phyloP scores from a whole-genome alignment of 2,797 vertebrate genomes.

The Hozukius guyotensis region DNA sequence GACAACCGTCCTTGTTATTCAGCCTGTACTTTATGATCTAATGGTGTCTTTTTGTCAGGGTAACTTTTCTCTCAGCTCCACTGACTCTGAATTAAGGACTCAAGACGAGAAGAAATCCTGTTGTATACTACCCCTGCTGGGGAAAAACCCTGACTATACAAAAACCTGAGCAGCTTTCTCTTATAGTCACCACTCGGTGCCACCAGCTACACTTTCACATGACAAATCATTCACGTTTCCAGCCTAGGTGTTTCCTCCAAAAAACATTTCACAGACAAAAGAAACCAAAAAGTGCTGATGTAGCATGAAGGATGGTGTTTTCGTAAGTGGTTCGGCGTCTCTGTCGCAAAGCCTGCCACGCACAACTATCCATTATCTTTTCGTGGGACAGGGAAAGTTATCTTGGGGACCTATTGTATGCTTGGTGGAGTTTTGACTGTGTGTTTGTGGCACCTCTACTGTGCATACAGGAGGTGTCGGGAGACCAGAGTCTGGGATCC shows the following conservation, averaged over 20 bases:
- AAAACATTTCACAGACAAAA: constrained; percentile 66
- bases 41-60: constrained; percentile 7
- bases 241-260: constrained; percentile 69
- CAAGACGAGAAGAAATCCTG: constrained; percentile 4
- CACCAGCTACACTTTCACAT: constrained; percentile 53
- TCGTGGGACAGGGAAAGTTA: constrained; percentile 77
- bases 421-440: constrained; percentile 72
- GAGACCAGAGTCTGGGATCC: constrained; percentile 78
- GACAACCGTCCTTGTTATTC: constrained; percentile 2
- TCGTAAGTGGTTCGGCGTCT: constrained; percentile 72
- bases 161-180: constrained; percentile 35
- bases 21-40: constrained; percentile 13
- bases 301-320: constrained; percentile 74
- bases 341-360: constrained; percentile 64
- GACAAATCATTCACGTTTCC: constrained; percentile 73
- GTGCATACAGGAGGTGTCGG: constrained; percentile 85
- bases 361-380: constrained; percentile 77
- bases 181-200: constrained; percentile 37
- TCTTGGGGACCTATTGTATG: constrained; percentile 80
- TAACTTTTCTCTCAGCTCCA: constrained; percentile 14
- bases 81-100: constrained; percentile 16
- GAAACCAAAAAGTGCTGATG: constrained; percentile 80
- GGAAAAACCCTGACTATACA: constrained; percentile 13
- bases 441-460: constrained; percentile 82
- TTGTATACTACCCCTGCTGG: not conserved